phyloP scores from a whole-genome alignment of 2,113 vertebrate genomes.

The Loxodonta africana region DNA sequence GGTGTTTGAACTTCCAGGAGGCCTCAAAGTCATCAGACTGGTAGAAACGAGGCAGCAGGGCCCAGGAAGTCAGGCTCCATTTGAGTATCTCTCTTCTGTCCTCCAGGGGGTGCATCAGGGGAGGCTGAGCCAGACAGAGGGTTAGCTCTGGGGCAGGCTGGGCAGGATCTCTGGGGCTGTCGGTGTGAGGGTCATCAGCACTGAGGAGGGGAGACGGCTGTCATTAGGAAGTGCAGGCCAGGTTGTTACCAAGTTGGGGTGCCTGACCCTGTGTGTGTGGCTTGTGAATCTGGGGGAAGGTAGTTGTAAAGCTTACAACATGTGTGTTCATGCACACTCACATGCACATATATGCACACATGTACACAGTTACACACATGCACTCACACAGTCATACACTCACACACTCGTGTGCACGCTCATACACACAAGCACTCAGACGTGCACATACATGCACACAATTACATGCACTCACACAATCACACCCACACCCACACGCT shows the following conservation, averaged over 20 bases:
- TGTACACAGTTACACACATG: background rate
- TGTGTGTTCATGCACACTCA: no score
- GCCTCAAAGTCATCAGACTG: background rate
- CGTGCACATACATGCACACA: no score
- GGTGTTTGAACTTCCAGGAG: background rate
- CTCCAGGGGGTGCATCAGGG: background rate
- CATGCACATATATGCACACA: no score
- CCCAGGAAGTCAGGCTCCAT: background rate
- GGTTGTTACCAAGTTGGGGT: background rate
- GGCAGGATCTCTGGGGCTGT: background rate
- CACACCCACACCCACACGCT: no score
- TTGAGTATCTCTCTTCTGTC: no score
- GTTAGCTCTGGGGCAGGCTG: background rate
- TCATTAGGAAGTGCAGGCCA: background rate
- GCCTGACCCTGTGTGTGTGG: background rate
- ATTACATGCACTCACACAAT: no score
- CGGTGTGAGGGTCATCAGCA: background rate
- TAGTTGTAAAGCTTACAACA: rapidly evolving
- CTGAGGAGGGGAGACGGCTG: background rate
- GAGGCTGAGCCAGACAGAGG: background rate
- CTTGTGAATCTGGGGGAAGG: background rate
- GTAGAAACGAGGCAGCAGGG: background rate
- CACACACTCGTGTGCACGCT: no score
- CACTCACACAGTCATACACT: background rate
- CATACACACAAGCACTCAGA: no score